These are phyloP conservation scores for Orycteropus afer DNA, from an alignment of 2,113 vertebrate genomes.

Conservation along the genomic window DNA sequence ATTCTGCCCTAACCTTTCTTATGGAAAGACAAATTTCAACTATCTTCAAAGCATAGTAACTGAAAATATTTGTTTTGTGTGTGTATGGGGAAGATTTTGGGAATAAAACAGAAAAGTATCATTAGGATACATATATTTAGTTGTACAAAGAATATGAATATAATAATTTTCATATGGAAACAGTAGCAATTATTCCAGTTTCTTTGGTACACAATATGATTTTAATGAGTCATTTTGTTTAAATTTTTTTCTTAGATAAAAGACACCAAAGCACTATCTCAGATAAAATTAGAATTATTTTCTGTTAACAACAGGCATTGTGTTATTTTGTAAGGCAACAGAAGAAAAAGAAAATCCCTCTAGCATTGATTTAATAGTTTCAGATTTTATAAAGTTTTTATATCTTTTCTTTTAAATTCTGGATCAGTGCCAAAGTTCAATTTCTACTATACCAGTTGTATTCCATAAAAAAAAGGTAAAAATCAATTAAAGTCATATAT, in stretches of 20 bases:
- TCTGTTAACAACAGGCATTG: constrained; percentile 58
- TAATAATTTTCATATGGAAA: constrained; percentile 65
- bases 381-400: constrained; percentile 62
- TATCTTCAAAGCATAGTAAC: constrained; percentile 36
- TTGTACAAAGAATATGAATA: constrained; percentile 58
- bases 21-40: constrained; percentile 69
- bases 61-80: constrained; percentile 17
- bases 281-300: constrained; percentile 61
- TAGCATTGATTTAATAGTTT: constrained; percentile 50
- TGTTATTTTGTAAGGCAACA: neutral
- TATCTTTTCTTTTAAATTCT: constrained; percentile 60
- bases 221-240: constrained; percentile 72
- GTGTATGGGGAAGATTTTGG: neutral
- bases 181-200: constrained; percentile 68
- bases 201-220: constrained; percentile 52
- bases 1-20: constrained; percentile 44
- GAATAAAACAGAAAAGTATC: constrained; percentile 51
- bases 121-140: constrained; percentile 61
- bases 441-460: constrained; percentile 55
- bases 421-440: constrained; percentile 56
- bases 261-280: constrained; percentile 43
- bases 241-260: constrained; percentile 65
- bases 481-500: constrained; percentile 78
- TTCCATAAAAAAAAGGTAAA: constrained; percentile 60
- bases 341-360: constrained; percentile 36